Evolutionary conservation across 2,888 invertebrate species (phyloP).

Genomic region (Dioctria linearis): DNA sequence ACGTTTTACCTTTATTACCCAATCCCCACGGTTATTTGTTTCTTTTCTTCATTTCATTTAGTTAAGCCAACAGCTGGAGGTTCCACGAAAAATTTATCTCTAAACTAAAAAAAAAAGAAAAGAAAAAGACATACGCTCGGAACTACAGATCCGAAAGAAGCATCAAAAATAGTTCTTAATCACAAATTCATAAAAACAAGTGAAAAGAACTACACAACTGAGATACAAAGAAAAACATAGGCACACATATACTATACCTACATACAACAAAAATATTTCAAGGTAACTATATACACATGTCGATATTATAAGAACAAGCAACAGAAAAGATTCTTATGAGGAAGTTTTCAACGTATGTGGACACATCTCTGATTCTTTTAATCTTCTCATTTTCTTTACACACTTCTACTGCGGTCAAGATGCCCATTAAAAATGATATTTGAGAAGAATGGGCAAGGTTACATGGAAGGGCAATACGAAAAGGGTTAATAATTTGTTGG

Average conservation of each 20-base stretch:
- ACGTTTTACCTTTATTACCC: constrained; percentile 16
- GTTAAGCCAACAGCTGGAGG: constrained; percentile 1
- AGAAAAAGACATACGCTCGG: not conserved
- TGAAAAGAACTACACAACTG: not conserved
- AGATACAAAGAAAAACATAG: not conserved
- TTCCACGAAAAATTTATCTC: constrained; percentile 6
- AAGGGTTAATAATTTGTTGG: not conserved
- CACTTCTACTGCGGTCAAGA: not conserved
- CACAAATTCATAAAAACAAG: not conserved
- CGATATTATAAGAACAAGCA: not conserved
- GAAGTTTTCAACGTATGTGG: not conserved
- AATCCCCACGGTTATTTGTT: constrained; percentile 22
- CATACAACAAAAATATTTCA: not conserved
- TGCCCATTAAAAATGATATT: constrained; percentile 5
- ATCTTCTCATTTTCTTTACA: not conserved
- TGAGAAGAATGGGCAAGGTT: constrained; percentile 19
- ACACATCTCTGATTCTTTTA: not conserved
- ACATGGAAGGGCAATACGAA: not conserved
- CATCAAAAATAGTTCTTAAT: not conserved
- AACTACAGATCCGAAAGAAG: not conserved
- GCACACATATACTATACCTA: not conserved
- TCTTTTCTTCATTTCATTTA: constrained; percentile 24
- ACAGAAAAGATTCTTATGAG: not conserved
- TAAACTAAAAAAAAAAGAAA: not conserved
- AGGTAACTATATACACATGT: too few species aligned